Conservation (phyloP, 2,113 vertebrate species). For the Calidris pygmaea region DNA sequence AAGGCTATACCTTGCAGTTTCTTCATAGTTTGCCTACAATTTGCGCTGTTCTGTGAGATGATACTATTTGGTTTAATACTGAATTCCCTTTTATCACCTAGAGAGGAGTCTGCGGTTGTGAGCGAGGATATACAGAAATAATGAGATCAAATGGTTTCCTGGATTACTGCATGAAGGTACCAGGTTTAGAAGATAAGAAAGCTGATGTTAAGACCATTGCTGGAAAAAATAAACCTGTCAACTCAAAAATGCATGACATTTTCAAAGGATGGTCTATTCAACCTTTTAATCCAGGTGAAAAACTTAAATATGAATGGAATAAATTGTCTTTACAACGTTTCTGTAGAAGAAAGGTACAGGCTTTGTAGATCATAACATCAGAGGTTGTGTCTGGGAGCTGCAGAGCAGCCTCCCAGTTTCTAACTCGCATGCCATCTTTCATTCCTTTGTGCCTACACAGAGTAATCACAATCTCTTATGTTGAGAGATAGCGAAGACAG, state of each 20-base stretch:
- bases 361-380: conserved; percentile 51
- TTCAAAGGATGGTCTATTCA: conserved; percentile 94
- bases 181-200: conserved; percentile 91
- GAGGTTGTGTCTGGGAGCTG: conserved; percentile 43
- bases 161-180: conserved; percentile 97
- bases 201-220: conserved; percentile 93
- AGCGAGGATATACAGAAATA: conserved; percentile 92
- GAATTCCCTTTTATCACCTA: conserved; percentile 62
- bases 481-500: conserved; percentile 7
- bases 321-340: conserved; percentile 2
- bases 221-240: conserved; percentile 88
- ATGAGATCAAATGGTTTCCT: conserved; percentile 94
- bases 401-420: conserved; percentile 15
- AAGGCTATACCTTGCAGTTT: background rate
- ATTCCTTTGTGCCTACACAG: background rate
- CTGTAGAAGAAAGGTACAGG: background rate
- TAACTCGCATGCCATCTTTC: background rate
- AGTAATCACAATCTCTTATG: conserved; percentile 15
- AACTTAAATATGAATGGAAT: conserved; percentile 48
- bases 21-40: background rate
- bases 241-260: conserved; percentile 89
- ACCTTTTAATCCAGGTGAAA: conserved; percentile 91
- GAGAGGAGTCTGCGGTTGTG: conserved; percentile 94
- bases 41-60: background rate
- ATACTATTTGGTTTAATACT: background rate